A percentile compares a stretch with the other conserved stretches of the same genome.
Evolutionary conservation across 2,888 invertebrate species (phyloP).

Genomic region (Conops quadrifasciatus): DNA sequence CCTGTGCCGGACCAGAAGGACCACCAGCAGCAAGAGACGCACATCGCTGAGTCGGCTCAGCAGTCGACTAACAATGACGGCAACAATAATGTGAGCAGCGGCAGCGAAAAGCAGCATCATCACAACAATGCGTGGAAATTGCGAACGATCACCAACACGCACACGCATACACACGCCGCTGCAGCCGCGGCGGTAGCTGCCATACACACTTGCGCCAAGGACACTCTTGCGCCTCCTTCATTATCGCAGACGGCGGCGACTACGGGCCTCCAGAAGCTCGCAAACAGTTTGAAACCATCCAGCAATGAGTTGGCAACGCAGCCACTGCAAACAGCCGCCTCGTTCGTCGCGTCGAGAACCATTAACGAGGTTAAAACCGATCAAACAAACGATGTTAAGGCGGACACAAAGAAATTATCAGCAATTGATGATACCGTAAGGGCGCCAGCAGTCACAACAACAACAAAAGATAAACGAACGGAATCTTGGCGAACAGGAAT

Average conservation of each 20-base stretch:
- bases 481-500: constrained; percentile 14
- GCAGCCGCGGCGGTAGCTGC: too few relatives aligned
- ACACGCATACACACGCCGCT: too few relatives aligned
- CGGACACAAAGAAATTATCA: neutral
- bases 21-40: too few relatives aligned
- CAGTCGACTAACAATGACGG: too few relatives aligned
- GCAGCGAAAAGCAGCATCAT: too few relatives aligned
- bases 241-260: constrained; percentile 57
- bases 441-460: constrained; percentile 28
- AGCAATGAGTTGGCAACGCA: constrained; percentile 20
- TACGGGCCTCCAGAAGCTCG: constrained; percentile 51
- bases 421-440: constrained; percentile 14
- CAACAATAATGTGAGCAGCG: too few relatives aligned
- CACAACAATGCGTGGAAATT: too few relatives aligned
- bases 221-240: constrained; percentile 57
- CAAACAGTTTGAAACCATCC: neutral
- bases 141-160: too few relatives aligned
- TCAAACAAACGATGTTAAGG: constrained; percentile 11
- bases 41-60: too few relatives aligned
- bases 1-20: too few relatives aligned
- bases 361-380: constrained; percentile 34
- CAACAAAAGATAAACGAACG: constrained; percentile 23
- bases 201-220: constrained; percentile 46
- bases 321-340: constrained; percentile 12
- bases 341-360: constrained; percentile 30